These are phyloP conservation scores for Tetheella fluctuosa DNA, from an alignment of 2,888 invertebrate genomes.

Conservation along the genomic window DNA sequence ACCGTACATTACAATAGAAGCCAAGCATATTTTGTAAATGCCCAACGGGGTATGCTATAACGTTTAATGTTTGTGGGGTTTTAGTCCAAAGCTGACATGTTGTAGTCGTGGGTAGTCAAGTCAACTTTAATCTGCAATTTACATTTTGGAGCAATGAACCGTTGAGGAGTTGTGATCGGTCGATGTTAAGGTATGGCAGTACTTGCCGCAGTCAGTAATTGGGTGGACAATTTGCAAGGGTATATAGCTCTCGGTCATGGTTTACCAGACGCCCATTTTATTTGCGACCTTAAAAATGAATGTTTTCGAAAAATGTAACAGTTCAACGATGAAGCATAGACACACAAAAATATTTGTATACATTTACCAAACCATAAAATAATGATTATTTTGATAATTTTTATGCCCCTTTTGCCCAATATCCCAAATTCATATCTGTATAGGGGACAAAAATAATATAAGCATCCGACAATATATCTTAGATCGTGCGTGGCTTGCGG, in stretches of 20 bases:
- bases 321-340: no score
- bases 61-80: not conserved
- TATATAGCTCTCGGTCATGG: not conserved
- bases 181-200: not conserved
- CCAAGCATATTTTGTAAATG: not conserved
- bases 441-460: conserved; percentile 5
- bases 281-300: no score
- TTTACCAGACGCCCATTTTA: not conserved
- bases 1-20: not conserved
- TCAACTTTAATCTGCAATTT: conserved; percentile 2
- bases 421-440: not conserved
- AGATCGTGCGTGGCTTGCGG: conserved; percentile 42
- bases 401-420: not conserved
- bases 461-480: conserved; percentile 23
- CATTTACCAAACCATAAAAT: no score
- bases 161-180: conserved; percentile 4
- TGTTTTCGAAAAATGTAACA: no score
- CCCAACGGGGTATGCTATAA: not conserved
- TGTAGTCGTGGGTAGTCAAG: not conserved
- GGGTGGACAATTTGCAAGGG: not conserved
- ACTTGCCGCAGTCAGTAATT: not conserved
- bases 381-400: no score
- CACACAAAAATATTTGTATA: no score
- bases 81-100: not conserved
- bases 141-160: conserved; percentile 4